A percentile compares a stretch with the other conserved stretches of the same genome.
Conservation (phyloP, 2,888 invertebrate genomes). For the Nephrotoma guestfalica region DNA sequence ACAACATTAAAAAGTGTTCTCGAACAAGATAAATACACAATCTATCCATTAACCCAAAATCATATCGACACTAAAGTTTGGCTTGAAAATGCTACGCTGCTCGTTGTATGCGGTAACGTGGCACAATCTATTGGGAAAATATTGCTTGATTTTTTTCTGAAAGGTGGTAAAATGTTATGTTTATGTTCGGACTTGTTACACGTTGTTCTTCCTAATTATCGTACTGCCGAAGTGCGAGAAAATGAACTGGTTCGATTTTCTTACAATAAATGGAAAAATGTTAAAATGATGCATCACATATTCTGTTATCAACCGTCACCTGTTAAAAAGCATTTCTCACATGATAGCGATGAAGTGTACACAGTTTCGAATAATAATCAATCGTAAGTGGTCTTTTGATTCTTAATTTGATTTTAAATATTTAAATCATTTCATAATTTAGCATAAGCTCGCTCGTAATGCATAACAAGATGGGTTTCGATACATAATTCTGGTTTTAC, state of each 20-base stretch:
- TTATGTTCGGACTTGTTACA: constrained; percentile 69
- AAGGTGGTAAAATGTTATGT: constrained; percentile 60
- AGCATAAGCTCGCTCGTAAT: background rate
- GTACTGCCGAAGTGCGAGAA: constrained; percentile 73
- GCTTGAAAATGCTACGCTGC: constrained; percentile 47
- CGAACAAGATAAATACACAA: constrained; percentile 56
- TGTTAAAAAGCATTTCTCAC: constrained; percentile 64
- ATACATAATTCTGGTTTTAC: background rate
- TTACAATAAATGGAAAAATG: constrained; percentile 69
- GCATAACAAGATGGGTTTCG: background rate
- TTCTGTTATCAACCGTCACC: constrained; percentile 81
- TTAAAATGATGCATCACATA: constrained; percentile 76
- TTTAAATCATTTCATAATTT: background rate
- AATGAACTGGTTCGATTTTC: constrained; percentile 72
- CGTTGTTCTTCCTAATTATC: constrained; percentile 62
- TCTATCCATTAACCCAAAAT: constrained; percentile 41
- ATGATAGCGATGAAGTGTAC: constrained; percentile 49
- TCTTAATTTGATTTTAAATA: background rate
- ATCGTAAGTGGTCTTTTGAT: constrained; percentile 26
- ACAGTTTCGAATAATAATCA: constrained; percentile 31
- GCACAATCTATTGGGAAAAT: constrained; percentile 47
- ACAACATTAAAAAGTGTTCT: constrained; percentile 51
- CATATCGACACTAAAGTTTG: constrained; percentile 27
- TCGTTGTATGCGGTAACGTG: constrained; percentile 67
- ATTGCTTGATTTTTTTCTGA: constrained; percentile 54